Evolutionary conservation across 2,113 vertebrate genomes (phyloP), one percentile per base, ranked within the genome.

Genomic region (Oncorhynchus gorbuscha): DNA sequence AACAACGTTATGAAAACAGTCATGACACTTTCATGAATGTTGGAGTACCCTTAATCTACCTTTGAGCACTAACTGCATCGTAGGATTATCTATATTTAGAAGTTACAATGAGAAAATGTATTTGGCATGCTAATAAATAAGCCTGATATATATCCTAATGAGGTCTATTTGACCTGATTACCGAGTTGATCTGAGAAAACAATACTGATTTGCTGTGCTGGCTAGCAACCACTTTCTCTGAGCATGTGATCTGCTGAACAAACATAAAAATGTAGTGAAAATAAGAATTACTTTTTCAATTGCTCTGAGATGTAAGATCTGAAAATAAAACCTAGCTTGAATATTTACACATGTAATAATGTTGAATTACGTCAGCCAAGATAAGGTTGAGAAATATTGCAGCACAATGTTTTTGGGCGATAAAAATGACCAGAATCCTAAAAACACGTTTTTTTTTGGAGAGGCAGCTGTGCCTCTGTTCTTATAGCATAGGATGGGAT

Each of bases 401-500:
- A 6, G 32, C 32, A 35, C 32, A 35, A 35, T 35, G 32, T 35
- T 35, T 77, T 76, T 74, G 62, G 65, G 4, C 28, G 72, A 61
- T 79, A 26, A 76, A 80, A 75, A 75, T 81, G 73, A 83, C 69
- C 75, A 68, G 73, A 83, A 82, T 84, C 61, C 65, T 71, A 62
- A 72, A 80, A 86, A 86, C 86, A 84, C 79, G 87, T 89, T 91
- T 90, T 24, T 24, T 24, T 88, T 82, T 55, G 14, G 51, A 85
- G 74, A 78, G 58, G 79, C 91, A 89, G 88, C 89, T 88, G 90
- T 83, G 76, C 76, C 79, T 83, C 35, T 70, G 75, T 35, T 35
- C 35, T 73, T 80, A 69, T 84, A 35, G 6, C 81, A 79, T 58
- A 18, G 76, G 75, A 69, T 39, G 74, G 72, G 79, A 14, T 55